These are phyloP conservation scores for Gambusia holbrooki DNA, from an alignment of 2,113 vertebrate species.

Conservation along the genomic window DNA sequence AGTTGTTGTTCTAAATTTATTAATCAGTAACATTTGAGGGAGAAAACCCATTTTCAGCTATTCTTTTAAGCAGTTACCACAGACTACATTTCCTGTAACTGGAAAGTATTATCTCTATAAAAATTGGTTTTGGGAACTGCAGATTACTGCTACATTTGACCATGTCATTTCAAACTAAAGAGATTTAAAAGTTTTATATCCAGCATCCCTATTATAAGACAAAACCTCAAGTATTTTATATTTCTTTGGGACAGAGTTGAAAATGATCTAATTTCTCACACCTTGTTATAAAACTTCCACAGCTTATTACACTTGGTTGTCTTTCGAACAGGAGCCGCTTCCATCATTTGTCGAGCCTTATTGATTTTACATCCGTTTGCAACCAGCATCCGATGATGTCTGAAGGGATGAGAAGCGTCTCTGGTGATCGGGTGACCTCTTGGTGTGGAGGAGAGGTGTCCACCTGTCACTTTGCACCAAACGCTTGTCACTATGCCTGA, in stretches of 20 bases:
- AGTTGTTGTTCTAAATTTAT: too few species aligned
- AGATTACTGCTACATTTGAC: too few species aligned
- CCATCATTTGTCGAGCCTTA: conserved; percentile 32
- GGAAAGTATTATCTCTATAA: too few species aligned
- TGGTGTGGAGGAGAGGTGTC: conserved; percentile 46
- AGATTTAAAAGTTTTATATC: too few species aligned
- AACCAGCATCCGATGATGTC: conserved; percentile 20
- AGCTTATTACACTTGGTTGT: not conserved
- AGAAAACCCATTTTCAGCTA: too few species aligned
- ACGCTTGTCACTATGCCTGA: conserved; percentile 50
- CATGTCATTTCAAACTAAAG: too few species aligned
- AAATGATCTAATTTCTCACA: not conserved
- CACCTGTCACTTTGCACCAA: conserved; percentile 55
- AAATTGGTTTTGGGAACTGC: too few species aligned
- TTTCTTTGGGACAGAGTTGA: not conserved
- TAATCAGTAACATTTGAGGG: too few species aligned
- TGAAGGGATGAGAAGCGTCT: conserved; percentile 37
- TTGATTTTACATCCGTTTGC: conserved; percentile 34
- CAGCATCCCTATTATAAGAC: too few species aligned
- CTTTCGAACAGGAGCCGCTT: conserved; percentile 1
- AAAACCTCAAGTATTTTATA: not conserved
- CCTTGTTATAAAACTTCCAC: not conserved
- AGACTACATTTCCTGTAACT: too few species aligned
- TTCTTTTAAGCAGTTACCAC: too few species aligned
- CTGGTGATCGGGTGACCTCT: conserved; percentile 50